A percentile compares a stretch with the other conserved stretches of the same genome.
Evolutionary conservation across 2,797 vertebrate species (phyloP).

Genomic region (Pyrrhura leucotis): DNA sequence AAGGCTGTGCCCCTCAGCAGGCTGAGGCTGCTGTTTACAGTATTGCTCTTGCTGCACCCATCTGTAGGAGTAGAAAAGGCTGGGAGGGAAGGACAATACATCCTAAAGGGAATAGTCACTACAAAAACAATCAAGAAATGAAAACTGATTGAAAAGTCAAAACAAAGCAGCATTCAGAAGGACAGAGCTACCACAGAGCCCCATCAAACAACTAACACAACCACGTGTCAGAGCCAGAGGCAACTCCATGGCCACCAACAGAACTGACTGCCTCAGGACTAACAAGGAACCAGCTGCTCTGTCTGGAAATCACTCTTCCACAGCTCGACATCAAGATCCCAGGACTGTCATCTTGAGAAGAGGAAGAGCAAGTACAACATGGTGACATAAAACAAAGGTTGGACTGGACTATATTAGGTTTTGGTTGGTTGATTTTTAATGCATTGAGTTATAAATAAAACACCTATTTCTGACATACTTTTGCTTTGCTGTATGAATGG

Average conservation of each 20-base stretch:
- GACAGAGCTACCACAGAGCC: background rate
- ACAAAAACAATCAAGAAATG: slow-evolving; percentile 3
- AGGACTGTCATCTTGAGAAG: slow-evolving; percentile 57
- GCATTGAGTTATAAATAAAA: slow-evolving; percentile 33
- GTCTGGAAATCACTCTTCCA: slow-evolving; percentile 61
- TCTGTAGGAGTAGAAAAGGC: background rate
- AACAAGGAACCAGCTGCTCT: slow-evolving; percentile 66
- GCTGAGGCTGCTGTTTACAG: background rate
- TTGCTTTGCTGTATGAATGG: background rate
- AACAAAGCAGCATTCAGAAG: slow-evolving; percentile 14
- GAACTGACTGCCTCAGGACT: slow-evolving; percentile 52
- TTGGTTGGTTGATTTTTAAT: background rate
- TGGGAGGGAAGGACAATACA: background rate
- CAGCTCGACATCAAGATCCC: slow-evolving; percentile 48
- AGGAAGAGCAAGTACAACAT: background rate
- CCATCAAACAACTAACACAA: slow-evolving; percentile 25
- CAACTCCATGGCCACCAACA: slow-evolving; percentile 18
- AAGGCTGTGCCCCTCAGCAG: background rate
- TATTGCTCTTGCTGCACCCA: background rate
- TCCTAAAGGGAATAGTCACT: slow-evolving; percentile 9
- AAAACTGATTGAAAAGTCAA: slow-evolving; percentile 6
- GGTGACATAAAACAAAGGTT: slow-evolving; percentile 30
- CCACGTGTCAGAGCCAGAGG: slow-evolving; percentile 52
- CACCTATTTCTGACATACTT: slow-evolving; percentile 11
- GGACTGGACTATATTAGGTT: background rate